These are phyloP conservation scores for Acronicta aceris DNA, from an alignment of 2,888 invertebrate species.

Conservation along the genomic window DNA sequence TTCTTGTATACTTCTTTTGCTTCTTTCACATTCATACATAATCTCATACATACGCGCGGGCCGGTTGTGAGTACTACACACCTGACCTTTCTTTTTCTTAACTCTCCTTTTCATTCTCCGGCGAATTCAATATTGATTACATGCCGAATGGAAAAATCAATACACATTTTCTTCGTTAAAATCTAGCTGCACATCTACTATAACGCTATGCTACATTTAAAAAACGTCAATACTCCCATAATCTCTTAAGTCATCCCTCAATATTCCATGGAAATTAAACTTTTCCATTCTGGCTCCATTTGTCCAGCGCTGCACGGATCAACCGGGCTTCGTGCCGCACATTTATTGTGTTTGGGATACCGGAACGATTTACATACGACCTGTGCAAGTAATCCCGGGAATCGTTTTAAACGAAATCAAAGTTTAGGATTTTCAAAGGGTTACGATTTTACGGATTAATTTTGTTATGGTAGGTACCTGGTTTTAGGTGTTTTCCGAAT, in stretches of 20 bases:
- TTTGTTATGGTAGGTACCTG: conserved; percentile 54
- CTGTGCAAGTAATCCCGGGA: conserved; percentile 65
- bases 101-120: no score
- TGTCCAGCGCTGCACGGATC: conserved; percentile 61
- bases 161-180: no score
- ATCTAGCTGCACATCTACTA: no score
- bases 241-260: conserved; percentile 44
- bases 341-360: conserved; percentile 64
- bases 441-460: conserved; percentile 58
- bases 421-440: conserved; percentile 62
- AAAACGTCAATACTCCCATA: conserved; percentile 24
- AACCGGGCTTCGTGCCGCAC: conserved; percentile 57
- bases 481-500: conserved; percentile 56
- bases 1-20: no score
- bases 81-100: no score
- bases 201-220: no score
- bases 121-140: no score
- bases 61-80: no score
- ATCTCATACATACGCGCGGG: no score
- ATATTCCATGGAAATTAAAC: conserved; percentile 56
- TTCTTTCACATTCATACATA: no score
- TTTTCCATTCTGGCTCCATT: conserved; percentile 65
- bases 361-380: conserved; percentile 71
- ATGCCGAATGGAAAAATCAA: no score
- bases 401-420: conserved; percentile 65